phyloP scores from a whole-genome alignment of 2,113 vertebrate genomes.

The Chionodraco myersi region DNA sequence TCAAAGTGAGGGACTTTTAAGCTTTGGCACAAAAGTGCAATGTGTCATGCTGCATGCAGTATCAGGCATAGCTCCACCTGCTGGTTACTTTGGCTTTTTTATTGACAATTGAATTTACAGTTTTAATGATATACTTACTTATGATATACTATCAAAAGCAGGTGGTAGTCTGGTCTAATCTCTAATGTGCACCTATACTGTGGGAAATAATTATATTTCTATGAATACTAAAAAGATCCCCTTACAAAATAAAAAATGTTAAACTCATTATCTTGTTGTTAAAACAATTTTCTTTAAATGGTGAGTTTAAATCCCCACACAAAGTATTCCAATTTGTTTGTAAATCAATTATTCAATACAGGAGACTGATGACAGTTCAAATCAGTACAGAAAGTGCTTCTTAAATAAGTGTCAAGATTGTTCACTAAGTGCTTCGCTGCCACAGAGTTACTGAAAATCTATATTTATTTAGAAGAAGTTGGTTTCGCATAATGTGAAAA shows the following conservation, averaged over 20 bases:
- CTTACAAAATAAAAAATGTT: conserved; percentile 75
- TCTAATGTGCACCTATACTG: too few relatives aligned
- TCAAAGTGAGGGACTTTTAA: neutral
- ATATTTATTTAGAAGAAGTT: neutral
- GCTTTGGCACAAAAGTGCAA: conserved; percentile 12
- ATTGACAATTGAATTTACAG: neutral
- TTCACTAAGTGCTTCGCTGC: conserved; percentile 40
- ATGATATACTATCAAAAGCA: neutral
- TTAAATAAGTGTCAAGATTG: conserved; percentile 27
- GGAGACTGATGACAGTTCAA: conserved; percentile 47
- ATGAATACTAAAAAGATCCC: conserved; percentile 35
- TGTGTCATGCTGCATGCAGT: neutral
- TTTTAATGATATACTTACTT: neutral
- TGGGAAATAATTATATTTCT: too few relatives aligned
- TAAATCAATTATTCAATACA: conserved; percentile 60
- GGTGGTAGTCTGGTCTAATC: too few relatives aligned
- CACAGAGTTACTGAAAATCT: conserved; percentile 46
- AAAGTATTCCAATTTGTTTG: conserved; percentile 47
- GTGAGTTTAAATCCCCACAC: conserved; percentile 68
- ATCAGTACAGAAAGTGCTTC: conserved; percentile 64
- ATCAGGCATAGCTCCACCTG: conserved; percentile 58
- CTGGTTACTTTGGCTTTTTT: conserved; percentile 26
- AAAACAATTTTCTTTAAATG: conserved; percentile 55
- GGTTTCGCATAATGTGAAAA: conserved; percentile 34
- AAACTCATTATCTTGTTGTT: conserved; percentile 68